Evolutionary conservation across 2,113 vertebrate species (phyloP), one percentile per base, ranked within the genome.

Genomic region (Rhinolophus ferrumequinum): DNA sequence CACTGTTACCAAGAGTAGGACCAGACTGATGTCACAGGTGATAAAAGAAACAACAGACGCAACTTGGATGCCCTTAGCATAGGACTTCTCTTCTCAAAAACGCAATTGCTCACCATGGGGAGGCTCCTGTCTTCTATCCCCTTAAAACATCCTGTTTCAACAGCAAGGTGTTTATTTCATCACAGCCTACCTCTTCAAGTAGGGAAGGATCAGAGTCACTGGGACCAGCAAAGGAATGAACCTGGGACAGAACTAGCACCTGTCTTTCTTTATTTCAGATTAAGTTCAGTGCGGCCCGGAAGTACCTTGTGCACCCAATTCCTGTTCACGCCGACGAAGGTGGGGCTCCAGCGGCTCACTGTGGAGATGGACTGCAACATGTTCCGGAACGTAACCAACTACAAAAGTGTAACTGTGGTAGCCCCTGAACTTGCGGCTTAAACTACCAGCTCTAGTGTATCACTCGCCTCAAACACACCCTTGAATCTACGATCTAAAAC

Each of bases 291-390:
- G 79, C 10, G 67, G 73, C 97, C 98, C 0, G 66, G 97, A 84
- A 95, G 95, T 47, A 97, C 9, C 22, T 76, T 97, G 54, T 0
- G 69, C 4, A 97, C 97, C 67, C 94, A 96, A 80, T 91, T 99
- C 62, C 88, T 90, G 24, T 96, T 99, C 62, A 98, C 98, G 0
- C 98, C 98, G 0, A 98, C 89, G 5, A 93, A 66, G 24, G 80
- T 85, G 50, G 98, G 98, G 35, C 35, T 81, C 86, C 97, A 97
- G 60, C 98, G 98, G 77, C 98, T 99, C 85, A 98, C 91, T 35
- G 97, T 98, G 60, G 84, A 83, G 79, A 82, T 98, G 2, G 98
- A 97, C 24, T 98, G 97, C 66, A 91, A 94, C 70, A 89, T 98
- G 72, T 97, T 98, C 93, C 98, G 98, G 64, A 97, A 97, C 54